These are phyloP conservation scores for Oligia latruncula DNA, from an alignment of 2,888 invertebrate genomes.

Conservation along the genomic window DNA sequence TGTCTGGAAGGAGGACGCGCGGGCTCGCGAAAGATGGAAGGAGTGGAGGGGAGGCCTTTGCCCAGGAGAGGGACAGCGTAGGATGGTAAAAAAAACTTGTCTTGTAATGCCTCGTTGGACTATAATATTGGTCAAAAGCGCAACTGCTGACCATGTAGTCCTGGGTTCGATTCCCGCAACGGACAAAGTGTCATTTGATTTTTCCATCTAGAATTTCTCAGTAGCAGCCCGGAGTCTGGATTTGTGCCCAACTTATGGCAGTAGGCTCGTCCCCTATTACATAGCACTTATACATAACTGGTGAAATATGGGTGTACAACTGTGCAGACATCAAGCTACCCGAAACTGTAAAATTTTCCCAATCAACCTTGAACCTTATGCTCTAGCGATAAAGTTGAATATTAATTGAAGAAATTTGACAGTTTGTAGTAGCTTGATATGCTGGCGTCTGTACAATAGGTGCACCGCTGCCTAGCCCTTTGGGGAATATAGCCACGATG, in stretches of 20 bases:
- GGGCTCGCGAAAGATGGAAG: neutral
- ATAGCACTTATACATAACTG: neutral
- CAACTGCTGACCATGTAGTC: neutral
- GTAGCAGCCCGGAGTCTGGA: too few relatives aligned
- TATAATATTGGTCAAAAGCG: neutral
- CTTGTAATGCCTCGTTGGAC: neutral
- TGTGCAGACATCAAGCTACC: too few relatives aligned
- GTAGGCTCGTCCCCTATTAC: neutral
- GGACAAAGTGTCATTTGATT: neutral
- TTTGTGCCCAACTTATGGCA: neutral
- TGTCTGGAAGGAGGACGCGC: neutral
- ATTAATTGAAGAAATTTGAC: too few relatives aligned
- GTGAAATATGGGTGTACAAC: neutral
- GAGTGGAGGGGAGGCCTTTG: neutral
- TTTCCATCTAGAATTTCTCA: neutral
- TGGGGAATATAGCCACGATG: neutral
- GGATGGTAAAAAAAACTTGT: neutral
- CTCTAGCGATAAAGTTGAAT: too few relatives aligned
- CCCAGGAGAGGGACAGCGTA: too few relatives aligned
- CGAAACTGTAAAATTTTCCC: too few relatives aligned
- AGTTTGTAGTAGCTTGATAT: too few relatives aligned
- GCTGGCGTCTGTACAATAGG: neutral
- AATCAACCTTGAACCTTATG: too few relatives aligned
- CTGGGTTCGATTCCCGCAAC: neutral
- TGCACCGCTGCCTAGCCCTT: neutral